Conservation (phyloP, 2,888 invertebrate genomes). For the Orthosia gracilis region DNA sequence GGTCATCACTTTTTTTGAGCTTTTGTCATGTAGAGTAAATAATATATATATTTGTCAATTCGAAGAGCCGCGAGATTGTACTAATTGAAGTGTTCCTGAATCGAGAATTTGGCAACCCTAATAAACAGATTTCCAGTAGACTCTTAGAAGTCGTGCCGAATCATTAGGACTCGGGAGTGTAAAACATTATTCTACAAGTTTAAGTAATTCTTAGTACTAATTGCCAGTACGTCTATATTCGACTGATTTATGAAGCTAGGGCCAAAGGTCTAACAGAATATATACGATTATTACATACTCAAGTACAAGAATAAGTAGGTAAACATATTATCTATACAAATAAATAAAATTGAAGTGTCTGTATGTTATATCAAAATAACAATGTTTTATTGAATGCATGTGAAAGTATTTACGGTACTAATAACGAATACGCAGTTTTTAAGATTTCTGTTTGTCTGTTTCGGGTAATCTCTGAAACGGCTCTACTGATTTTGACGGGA, state of each 20-base stretch:
- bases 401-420: no score
- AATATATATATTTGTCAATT: no score
- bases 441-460: no score
- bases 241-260: constrained; percentile 57
- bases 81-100: background rate
- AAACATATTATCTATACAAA: constrained; percentile 10
- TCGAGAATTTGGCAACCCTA: constrained; percentile 19
- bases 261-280: constrained; percentile 56
- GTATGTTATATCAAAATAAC: no score
- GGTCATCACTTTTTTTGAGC: no score
- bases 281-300: constrained; percentile 43
- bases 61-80: background rate
- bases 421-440: no score
- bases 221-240: constrained; percentile 58
- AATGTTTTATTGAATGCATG: no score
- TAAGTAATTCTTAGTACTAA: constrained; percentile 57
- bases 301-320: constrained; percentile 4
- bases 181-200: constrained; percentile 43
- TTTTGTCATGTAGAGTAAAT: background rate
- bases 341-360: no score
- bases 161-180: constrained; percentile 25
- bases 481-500: no score
- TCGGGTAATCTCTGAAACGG: no score
- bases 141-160: constrained; percentile 15
- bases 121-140: constrained; percentile 1